These are phyloP conservation scores for Enteromius treurensis DNA, from an alignment of 2,797 vertebrate species.

Conservation along the genomic window DNA sequence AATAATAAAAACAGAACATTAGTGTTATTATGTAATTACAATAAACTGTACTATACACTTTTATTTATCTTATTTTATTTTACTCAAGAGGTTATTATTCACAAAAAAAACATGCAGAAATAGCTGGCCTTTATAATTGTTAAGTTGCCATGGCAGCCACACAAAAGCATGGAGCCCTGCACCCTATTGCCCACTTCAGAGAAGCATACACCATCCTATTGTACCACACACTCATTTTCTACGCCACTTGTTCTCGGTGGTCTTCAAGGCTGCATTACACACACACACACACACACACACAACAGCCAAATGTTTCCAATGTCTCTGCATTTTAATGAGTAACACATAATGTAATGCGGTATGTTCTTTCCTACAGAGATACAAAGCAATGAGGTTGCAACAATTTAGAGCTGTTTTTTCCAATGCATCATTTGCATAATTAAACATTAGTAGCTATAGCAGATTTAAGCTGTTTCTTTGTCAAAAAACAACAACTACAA, in stretches of 20 bases:
- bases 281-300: not conserved
- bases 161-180: conserved; percentile 21
- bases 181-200: conserved; percentile 49
- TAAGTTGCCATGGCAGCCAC: conserved; percentile 56
- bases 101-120: conserved; percentile 29
- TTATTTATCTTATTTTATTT: not conserved
- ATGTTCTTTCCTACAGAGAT: not conserved
- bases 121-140: conserved; percentile 34
- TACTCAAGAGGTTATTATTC: conserved; percentile 6
- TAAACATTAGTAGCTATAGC: not conserved
- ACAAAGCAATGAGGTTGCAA: not conserved
- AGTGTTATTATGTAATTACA: conserved; percentile 2
- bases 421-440: not conserved
- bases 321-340: conserved; percentile 22
- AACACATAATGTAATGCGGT: not conserved
- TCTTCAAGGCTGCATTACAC: conserved; percentile 16
- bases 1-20: not conserved
- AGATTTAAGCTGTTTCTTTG: not conserved
- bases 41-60: not conserved
- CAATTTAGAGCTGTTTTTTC: not conserved
- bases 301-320: conserved; percentile 23
- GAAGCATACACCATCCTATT: conserved; percentile 29
- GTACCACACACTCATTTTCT: conserved; percentile 26
- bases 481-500: not conserved
- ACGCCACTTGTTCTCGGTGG: conserved; percentile 4